These are phyloP conservation scores for Hedya salicella DNA, from an alignment of 2,888 invertebrate genomes.

Conservation along the genomic window DNA sequence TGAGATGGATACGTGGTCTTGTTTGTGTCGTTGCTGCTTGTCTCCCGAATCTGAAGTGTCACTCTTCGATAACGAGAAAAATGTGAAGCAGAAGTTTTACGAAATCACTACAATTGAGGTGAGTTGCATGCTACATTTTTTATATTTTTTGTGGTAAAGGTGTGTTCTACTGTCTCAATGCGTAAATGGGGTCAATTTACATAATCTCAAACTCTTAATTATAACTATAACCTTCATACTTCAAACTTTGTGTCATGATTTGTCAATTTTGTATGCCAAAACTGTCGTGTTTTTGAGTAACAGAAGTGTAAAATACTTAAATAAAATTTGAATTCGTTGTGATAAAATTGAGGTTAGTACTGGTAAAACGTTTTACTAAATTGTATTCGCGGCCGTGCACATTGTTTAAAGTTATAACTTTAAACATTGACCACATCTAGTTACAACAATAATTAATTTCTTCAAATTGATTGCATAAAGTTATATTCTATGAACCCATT, in stretches of 20 bases:
- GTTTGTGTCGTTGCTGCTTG: conserved; percentile 79
- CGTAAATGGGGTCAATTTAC: conserved; percentile 17
- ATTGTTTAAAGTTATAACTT: too few relatives aligned
- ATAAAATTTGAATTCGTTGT: background rate
- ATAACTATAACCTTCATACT: conserved; percentile 36
- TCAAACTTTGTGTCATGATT: conserved; percentile 26
- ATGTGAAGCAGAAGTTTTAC: conserved; percentile 69
- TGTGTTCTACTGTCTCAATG: background rate
- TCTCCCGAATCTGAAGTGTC: conserved; percentile 74
- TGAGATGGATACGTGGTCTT: conserved; percentile 79
- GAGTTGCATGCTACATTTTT: conserved; percentile 33
- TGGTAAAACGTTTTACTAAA: background rate
- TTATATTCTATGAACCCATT: too few relatives aligned
- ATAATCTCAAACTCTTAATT: conserved; percentile 13
- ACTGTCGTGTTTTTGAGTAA: conserved; percentile 25
- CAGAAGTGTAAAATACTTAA: too few relatives aligned
- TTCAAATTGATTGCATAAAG: too few relatives aligned
- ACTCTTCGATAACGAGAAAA: conserved; percentile 68
- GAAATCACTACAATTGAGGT: conserved; percentile 78
- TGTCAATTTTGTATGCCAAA: conserved; percentile 23
- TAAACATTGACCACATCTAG: too few relatives aligned
- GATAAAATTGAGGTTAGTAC: conserved; percentile 7
- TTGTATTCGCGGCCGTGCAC: too few relatives aligned
- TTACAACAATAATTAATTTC: too few relatives aligned
- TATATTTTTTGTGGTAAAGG: too few relatives aligned